These are phyloP conservation scores for Chinchilla lanigera DNA, from an alignment of 2,113 vertebrate species.

Conservation along the genomic window DNA sequence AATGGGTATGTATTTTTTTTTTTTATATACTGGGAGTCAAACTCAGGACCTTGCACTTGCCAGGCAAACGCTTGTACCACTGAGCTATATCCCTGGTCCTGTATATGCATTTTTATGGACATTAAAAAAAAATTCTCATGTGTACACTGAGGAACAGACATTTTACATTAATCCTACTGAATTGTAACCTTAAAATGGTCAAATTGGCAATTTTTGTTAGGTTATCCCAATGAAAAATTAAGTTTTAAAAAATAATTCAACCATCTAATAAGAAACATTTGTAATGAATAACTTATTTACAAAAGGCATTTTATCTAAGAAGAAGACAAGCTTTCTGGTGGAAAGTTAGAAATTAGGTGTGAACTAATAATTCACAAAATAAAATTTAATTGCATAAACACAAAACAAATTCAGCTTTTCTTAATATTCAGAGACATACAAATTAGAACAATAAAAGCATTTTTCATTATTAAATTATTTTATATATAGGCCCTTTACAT, in stretches of 20 bases:
- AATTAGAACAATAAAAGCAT: not conserved
- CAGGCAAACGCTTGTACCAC: no score
- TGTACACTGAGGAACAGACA: not conserved
- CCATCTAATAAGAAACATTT: not conserved
- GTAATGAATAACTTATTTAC: conserved; percentile 1
- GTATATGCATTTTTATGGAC: not conserved
- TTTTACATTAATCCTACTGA: not conserved
- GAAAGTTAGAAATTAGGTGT: not conserved
- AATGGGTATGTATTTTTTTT: not conserved
- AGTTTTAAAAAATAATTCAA: not conserved
- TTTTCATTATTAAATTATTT: conserved; percentile 50
- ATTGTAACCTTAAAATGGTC: not conserved
- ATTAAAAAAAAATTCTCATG: not conserved
- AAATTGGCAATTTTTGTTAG: not conserved
- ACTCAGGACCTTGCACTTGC: no score
- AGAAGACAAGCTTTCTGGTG: not conserved
- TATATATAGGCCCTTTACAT: not conserved
- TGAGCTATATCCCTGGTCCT: no score
- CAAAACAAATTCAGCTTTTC: not conserved
- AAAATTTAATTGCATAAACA: not conserved
- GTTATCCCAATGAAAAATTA: not conserved
- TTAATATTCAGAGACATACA: not conserved
- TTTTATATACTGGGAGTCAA: no score
- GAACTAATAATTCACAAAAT: not conserved
- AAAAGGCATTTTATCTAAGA: not conserved